A percentile compares a stretch with the other conserved stretches of the same genome.
These are phyloP conservation scores for Pelagia noctiluca DNA, from an alignment of 30 jellyfish, hydroid and myxozoan species.

Conservation along the genomic window DNA sequence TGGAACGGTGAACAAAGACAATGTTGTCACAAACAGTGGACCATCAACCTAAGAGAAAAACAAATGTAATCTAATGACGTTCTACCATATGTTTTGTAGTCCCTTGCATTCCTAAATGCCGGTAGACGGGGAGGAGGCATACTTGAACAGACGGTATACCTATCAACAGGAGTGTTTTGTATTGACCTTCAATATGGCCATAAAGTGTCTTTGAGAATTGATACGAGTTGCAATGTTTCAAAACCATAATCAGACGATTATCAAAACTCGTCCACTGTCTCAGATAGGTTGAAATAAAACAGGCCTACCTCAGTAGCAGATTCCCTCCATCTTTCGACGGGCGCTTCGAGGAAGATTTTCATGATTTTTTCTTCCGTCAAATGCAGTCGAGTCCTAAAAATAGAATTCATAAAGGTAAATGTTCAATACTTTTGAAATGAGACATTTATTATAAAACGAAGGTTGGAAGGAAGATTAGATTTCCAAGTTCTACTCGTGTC, in stretches of 20 bases:
- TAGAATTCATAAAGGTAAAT: not conserved
- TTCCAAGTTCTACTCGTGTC: not conserved
- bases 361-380: conserved; percentile 86
- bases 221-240: no score
- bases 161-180: not conserved
- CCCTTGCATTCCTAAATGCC: not conserved
- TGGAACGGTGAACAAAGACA: conserved; percentile 79
- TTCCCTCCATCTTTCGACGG: conserved; percentile 75
- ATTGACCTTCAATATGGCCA: not conserved
- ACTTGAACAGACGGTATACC: not conserved
- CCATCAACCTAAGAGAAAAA: conserved; percentile 83
- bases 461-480: not conserved
- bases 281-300: not conserved
- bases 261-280: not conserved
- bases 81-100: not conserved
- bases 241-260: no score
- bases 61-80: not conserved
- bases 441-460: not conserved
- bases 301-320: conserved; percentile 83
- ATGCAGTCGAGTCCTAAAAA: conserved; percentile 87
- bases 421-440: not conserved
- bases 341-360: conserved; percentile 78
- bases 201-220: not conserved
- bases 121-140: not conserved
- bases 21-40: conserved; percentile 81